Percentiles rank a stretch among this genome's conserved stretches.
phyloP scores from a whole-genome alignment of 2,888 invertebrate genomes.

The Tenthredo amoena region DNA sequence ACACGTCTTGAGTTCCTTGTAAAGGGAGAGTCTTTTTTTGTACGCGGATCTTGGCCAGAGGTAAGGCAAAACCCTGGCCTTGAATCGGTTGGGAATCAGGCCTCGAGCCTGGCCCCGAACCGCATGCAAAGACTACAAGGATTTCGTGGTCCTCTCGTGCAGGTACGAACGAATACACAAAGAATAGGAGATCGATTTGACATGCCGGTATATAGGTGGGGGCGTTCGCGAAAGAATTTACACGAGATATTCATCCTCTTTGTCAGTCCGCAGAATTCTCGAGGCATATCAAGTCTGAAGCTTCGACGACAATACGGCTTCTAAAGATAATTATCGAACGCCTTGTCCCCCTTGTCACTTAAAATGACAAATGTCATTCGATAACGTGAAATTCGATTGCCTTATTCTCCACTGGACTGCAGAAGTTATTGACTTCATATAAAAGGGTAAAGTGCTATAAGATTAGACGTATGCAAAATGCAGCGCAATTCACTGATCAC shows the following conservation, averaged over 20 bases:
- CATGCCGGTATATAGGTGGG: neutral
- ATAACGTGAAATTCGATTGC: neutral
- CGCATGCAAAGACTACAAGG: neutral
- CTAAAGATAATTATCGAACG: constrained; percentile 2
- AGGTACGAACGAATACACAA: neutral
- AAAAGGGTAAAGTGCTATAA: neutral
- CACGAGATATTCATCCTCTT: neutral
- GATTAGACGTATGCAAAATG: constrained; percentile 4
- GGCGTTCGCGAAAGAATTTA: neutral
- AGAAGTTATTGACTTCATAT: constrained; percentile 21
- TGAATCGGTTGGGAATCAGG: constrained; percentile 5
- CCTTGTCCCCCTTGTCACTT: neutral
- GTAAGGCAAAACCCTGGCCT: constrained; percentile 37
- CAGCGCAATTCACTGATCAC: neutral
- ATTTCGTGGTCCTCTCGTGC: neutral
- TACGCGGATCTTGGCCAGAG: constrained; percentile 9
- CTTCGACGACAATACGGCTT: neutral
- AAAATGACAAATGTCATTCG: neutral
- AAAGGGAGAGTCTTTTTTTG: constrained; percentile 13
- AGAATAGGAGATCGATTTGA: constrained; percentile 2
- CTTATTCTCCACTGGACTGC: no score
- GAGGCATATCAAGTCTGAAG: neutral
- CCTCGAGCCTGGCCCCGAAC: constrained; percentile 13
- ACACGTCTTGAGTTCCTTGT: constrained; percentile 5
- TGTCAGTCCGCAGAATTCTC: neutral